A percentile compares a stretch with the other conserved stretches of the same genome.
These are phyloP conservation scores for Euphydryas editha DNA, from an alignment of 2,888 invertebrate genomes.

Conservation along the genomic window DNA sequence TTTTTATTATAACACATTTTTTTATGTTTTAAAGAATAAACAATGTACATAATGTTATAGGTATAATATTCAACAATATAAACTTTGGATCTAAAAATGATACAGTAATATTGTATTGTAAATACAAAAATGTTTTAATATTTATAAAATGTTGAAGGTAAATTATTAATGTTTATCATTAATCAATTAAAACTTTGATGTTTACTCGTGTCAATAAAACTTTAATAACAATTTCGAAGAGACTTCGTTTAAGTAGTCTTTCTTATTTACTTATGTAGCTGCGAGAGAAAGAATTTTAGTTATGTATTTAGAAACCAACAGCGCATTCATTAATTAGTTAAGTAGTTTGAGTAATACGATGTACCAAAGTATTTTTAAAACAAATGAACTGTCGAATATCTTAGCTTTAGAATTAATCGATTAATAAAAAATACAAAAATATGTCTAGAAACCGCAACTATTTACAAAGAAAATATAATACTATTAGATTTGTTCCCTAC, in stretches of 20 bases:
- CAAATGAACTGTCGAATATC: not conserved
- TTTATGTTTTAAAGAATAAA: no score
- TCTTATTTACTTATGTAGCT: slow-evolving; percentile 5
- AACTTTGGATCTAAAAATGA: no score
- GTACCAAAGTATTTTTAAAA: not conserved
- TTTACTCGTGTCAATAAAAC: not conserved
- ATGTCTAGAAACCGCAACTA: slow-evolving; percentile 15
- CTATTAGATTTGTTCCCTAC: slow-evolving; percentile 21
- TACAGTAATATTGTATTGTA: no score
- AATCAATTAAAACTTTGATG: not conserved
- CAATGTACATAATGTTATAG: no score
- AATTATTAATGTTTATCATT: no score
- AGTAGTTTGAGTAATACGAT: slow-evolving; percentile 6
- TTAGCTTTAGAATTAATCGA: not conserved
- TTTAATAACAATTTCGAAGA: not conserved
- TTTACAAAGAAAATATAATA: slow-evolving; percentile 32
- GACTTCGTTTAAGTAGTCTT: not conserved
- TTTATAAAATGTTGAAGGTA: no score
- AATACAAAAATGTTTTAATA: no score
- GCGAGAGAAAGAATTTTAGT: slow-evolving; percentile 11
- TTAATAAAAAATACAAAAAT: slow-evolving; percentile 2
- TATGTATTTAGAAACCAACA: slow-evolving; percentile 16
- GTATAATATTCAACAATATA: no score
- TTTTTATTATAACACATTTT: no score
- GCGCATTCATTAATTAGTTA: slow-evolving; percentile 24